A percentile compares a stretch with the other conserved stretches of the same genome.
These are phyloP conservation scores for Stigmatopora argus DNA, from an alignment of 2,113 vertebrate species.

Conservation along the genomic window DNA sequence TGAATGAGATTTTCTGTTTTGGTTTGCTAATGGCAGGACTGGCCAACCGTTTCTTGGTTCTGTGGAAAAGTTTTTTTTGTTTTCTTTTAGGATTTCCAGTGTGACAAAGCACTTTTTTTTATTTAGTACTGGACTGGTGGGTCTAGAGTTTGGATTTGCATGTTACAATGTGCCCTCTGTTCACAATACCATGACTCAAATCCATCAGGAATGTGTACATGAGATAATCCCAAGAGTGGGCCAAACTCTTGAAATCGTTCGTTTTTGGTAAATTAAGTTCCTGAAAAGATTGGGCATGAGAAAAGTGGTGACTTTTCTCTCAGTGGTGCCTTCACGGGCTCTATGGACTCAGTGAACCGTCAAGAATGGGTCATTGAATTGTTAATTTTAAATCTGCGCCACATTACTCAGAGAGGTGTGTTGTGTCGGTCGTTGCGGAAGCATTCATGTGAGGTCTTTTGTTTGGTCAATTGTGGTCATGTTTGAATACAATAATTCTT, in stretches of 20 bases:
- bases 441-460: neutral
- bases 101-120: slow-evolving; percentile 54
- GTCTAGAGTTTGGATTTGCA: slow-evolving; percentile 26
- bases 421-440: slow-evolving; percentile 25
- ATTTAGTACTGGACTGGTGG: slow-evolving; percentile 25
- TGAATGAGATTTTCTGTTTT: no score
- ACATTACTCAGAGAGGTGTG: slow-evolving; percentile 37
- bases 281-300: slow-evolving; percentile 19
- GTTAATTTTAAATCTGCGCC: slow-evolving; percentile 60
- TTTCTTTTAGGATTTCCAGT: slow-evolving; percentile 43
- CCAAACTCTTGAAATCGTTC: slow-evolving; percentile 43
- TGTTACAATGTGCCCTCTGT: slow-evolving; percentile 64
- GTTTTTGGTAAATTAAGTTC: slow-evolving; percentile 30
- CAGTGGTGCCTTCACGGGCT: slow-evolving; percentile 32
- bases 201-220: slow-evolving; percentile 56
- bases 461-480: neutral
- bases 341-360: slow-evolving; percentile 67
- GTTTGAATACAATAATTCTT: neutral
- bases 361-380: slow-evolving; percentile 62
- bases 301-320: slow-evolving; percentile 49
- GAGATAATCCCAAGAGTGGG: slow-evolving; percentile 49
- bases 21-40: no score
- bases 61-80: slow-evolving; percentile 8
- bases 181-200: slow-evolving; percentile 35
- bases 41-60: no score